phyloP scores from a whole-genome alignment of 1,140 invertebrate species.

The Drosophila azteca region DNA sequence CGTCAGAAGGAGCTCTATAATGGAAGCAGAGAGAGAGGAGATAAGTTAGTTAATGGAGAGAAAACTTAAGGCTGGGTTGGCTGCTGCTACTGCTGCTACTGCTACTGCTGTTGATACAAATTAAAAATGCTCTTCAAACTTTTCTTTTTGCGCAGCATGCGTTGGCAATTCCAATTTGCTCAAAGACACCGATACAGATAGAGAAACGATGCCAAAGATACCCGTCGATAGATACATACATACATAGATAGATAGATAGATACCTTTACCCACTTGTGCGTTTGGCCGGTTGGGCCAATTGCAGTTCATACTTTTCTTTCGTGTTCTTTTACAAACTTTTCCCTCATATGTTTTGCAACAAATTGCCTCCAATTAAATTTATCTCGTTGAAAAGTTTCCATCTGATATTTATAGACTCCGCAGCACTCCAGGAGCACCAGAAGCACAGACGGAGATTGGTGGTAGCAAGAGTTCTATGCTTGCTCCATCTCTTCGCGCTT shows the following conservation, averaged over 20 bases:
- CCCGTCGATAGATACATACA: slow-evolving; percentile 12
- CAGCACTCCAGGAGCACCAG: slow-evolving; percentile 12
- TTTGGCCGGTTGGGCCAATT: slow-evolving; percentile 55
- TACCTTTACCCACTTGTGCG: slow-evolving; percentile 47
- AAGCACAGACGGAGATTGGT: slow-evolving; percentile 4
- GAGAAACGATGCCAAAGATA: slow-evolving; percentile 1
- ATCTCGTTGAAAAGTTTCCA: slow-evolving; percentile 83
- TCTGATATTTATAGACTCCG: slow-evolving; percentile 79
- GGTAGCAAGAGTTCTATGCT: slow-evolving; percentile 11
- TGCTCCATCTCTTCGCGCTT: slow-evolving; percentile 17
- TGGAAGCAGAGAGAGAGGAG: background rate
- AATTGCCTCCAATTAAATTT: slow-evolving; percentile 83
- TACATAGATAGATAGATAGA: slow-evolving; percentile 19
- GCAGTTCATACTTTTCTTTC: slow-evolving; percentile 76
- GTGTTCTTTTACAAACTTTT: slow-evolving; percentile 64
- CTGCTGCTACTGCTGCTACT: too few species aligned
- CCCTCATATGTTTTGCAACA: slow-evolving; percentile 70
- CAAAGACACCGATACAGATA: slow-evolving; percentile 34
- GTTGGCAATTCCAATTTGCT: slow-evolving; percentile 69
- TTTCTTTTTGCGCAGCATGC: slow-evolving; percentile 55
- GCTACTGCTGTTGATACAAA: slow-evolving; percentile 56
- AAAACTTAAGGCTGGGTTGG: slow-evolving; percentile 50
- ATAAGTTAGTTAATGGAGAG: slow-evolving; percentile 40
- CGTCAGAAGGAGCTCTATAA: slow-evolving; percentile 85
- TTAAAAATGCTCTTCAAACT: slow-evolving; percentile 72